A percentile compares a stretch with the other conserved stretches of the same genome.
phyloP scores from a whole-genome alignment of 2,113 vertebrate species.

The Silurus glanis region DNA sequence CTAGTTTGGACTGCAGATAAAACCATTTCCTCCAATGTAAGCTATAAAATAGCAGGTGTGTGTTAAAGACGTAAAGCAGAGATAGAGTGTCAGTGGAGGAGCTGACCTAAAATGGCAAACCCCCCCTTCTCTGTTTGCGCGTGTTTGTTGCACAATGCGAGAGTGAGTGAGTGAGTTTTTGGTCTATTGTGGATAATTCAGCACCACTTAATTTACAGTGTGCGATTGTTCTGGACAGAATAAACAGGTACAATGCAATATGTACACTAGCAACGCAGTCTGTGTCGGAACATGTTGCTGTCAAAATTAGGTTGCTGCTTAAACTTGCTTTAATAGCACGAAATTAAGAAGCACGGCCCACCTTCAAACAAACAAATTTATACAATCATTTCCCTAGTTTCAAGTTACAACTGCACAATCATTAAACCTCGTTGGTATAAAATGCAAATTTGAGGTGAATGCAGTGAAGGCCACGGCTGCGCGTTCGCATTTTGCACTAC shows the following conservation, averaged over 20 bases:
- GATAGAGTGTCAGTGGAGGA: not conserved
- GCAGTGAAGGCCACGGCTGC: not conserved
- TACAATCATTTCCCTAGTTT: not conserved
- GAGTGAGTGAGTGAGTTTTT: slow-evolving; percentile 17
- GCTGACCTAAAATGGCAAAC: not conserved
- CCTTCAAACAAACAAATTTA: not conserved
- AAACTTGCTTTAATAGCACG: not conserved
- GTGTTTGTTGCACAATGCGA: not conserved
- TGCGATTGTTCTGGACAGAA: not conserved
- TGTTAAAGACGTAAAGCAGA: not conserved
- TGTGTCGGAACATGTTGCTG: not conserved
- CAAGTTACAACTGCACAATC: not conserved
- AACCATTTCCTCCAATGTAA: not conserved
- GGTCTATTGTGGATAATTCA: not conserved
- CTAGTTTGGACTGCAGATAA: not conserved
- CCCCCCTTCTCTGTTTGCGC: not conserved
- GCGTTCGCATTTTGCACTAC: not conserved
- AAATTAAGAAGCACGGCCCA: not conserved
- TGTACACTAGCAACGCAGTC: not conserved
- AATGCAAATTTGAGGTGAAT: not conserved
- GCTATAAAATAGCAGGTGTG: slow-evolving; percentile 15
- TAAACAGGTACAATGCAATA: slow-evolving; percentile 10
- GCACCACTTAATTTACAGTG: not conserved
- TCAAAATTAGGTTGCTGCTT: not conserved
- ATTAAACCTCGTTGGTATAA: not conserved